Conservation (phyloP, 2,113 vertebrate species). For the Cygnus atratus region DNA sequence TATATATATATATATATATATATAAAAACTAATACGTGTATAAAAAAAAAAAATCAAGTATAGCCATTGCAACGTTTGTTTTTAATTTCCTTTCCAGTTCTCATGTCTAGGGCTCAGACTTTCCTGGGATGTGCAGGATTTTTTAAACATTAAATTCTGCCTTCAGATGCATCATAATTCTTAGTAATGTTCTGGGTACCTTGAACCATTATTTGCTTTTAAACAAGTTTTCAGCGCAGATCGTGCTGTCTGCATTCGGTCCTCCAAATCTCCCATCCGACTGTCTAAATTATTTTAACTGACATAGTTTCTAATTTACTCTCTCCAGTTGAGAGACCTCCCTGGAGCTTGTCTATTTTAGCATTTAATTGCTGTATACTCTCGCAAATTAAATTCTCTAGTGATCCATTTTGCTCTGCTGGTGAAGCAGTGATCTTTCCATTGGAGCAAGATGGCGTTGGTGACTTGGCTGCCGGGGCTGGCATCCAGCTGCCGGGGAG, state of each 20-base stretch:
- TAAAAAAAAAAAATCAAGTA: neutral
- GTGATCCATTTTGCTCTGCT: slow-evolving; percentile 78
- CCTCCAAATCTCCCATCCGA: slow-evolving; percentile 67
- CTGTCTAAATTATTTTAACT: slow-evolving; percentile 81
- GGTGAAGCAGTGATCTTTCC: slow-evolving; percentile 76
- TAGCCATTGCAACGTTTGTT: neutral
- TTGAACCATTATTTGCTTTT: slow-evolving; percentile 58
- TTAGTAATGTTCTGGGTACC: slow-evolving; percentile 54
- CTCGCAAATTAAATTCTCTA: slow-evolving; percentile 81
- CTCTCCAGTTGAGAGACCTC: slow-evolving; percentile 79
- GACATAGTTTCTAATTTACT: slow-evolving; percentile 82
- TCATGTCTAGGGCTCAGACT: neutral
- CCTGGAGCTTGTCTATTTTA: slow-evolving; percentile 79
- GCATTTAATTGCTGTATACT: slow-evolving; percentile 82
- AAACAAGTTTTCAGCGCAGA: slow-evolving; percentile 57
- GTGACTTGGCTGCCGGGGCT: neutral
- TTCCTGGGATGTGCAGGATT: neutral
- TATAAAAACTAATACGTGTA: neutral
- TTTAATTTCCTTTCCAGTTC: neutral
- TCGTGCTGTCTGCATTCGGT: slow-evolving; percentile 51
- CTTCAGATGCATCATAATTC: slow-evolving; percentile 53
- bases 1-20: neutral
- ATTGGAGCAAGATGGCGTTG: slow-evolving; percentile 38
- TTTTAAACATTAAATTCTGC: slow-evolving; percentile 56
- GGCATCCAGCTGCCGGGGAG: neutral